Evolutionary conservation across 2,797 vertebrate species (phyloP), one percentile per base, ranked within the genome.

Genomic region (Sebastolobus altivelis): DNA sequence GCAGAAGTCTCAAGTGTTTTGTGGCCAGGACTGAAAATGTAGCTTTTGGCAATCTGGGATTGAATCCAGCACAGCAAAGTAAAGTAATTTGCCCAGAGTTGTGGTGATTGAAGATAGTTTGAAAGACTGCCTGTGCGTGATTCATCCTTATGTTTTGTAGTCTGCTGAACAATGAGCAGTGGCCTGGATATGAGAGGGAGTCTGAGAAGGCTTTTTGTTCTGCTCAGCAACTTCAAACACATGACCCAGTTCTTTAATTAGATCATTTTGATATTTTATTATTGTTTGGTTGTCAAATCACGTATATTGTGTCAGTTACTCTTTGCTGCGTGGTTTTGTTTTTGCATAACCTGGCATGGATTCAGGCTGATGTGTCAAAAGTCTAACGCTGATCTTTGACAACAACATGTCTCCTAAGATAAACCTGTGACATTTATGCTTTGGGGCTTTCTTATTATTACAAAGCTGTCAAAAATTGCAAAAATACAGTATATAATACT

Each of bases 131-230:
- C 60, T 80, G 29, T 79, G 79, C 33, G 25, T 80, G 83, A 89
- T 87, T 85, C 85, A 87, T 89, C 66, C 76, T 67, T 75, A 61
- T 89, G 83, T 86, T 89, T 85, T 87, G 83, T 83, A 81, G 84
- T 92, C 68, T 83, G 83, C 62, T 84, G 88, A 92, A 89, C 86
- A 92, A 92, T 89, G 86, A 88, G 90, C 90, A 90, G 70, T 91
- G 89, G 87, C 91, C 90, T 87, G 82, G 74, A 93, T 93, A 79
- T 54, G 46, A 72, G 65, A 75, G 79, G 3, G 8, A 75, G 60
- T 79, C 78, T 84, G 63, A 85, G 72, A 65, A 59, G 71, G 71
- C 77, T 85, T 80, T 88, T 40, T 84, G 35, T 85, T 91, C 72
- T 62, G 18, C 78, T 81, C 58, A 10, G 72, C 82, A 88, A 65